Evolutionary conservation across 2,888 invertebrate species (phyloP).

Genomic region (Hydroisotoma schaefferi): DNA sequence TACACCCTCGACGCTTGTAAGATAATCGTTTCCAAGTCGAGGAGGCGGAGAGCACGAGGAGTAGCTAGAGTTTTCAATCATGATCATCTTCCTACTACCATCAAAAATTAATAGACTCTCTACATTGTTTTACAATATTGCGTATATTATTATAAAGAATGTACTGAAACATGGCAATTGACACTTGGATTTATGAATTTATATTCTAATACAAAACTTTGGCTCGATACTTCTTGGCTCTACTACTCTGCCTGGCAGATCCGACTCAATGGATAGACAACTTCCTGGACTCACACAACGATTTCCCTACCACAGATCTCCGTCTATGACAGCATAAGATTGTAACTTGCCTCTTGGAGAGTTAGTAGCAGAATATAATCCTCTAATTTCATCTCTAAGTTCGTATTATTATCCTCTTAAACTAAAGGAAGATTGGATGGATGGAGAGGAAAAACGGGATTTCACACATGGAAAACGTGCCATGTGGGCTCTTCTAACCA

Average conservation of each 20-base stretch:
- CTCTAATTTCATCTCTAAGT: background rate
- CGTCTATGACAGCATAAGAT: too few relatives aligned
- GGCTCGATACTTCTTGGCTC: background rate
- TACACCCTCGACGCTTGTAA: too few relatives aligned
- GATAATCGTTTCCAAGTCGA: constrained; percentile 2
- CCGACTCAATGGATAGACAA: constrained; percentile 6
- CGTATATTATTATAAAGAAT: too few relatives aligned
- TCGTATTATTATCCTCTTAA: too few relatives aligned
- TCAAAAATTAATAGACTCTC: background rate
- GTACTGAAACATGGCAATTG: too few relatives aligned
- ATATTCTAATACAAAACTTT: too few relatives aligned
- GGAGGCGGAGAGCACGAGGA: constrained; percentile 5
- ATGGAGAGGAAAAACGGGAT: too few relatives aligned
- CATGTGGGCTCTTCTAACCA: constrained; percentile 9
- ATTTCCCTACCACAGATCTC: constrained; percentile 3
- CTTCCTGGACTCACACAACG: constrained; percentile 15
- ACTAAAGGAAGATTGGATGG: too few relatives aligned
- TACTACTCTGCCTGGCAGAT: too few relatives aligned
- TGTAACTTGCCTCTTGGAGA: too few relatives aligned
- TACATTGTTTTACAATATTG: background rate
- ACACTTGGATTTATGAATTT: too few relatives aligned
- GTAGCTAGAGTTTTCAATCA: background rate
- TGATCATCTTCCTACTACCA: background rate
- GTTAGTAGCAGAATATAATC: too few relatives aligned
- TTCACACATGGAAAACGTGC: constrained; percentile 14